Evolutionary conservation across 2,113 vertebrate species (phyloP).

Genomic region (Grallaria varia): DNA sequence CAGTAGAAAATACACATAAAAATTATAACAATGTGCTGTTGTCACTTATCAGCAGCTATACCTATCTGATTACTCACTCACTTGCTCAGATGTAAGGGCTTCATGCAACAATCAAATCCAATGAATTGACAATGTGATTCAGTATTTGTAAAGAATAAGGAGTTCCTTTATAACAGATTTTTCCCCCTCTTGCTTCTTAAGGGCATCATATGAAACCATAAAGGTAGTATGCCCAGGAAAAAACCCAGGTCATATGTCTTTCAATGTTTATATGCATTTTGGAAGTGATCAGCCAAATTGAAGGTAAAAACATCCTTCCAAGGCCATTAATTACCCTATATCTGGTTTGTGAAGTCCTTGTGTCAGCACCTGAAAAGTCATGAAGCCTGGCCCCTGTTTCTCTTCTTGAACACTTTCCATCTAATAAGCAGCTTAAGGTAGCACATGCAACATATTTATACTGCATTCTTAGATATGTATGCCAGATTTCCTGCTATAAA

Average conservation of each 20-base stretch:
- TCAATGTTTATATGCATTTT: background rate
- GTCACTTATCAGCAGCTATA: background rate
- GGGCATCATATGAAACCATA: background rate
- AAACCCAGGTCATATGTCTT: background rate
- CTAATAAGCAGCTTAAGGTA: background rate
- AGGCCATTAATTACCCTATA: background rate
- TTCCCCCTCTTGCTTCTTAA: background rate
- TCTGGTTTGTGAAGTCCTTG: background rate
- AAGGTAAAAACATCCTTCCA: background rate
- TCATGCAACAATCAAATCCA: background rate
- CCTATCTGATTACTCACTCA: background rate
- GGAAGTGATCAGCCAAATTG: background rate
- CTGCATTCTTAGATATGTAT: background rate
- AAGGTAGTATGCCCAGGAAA: background rate
- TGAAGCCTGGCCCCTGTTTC: background rate
- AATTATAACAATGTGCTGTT: background rate
- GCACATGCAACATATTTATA: background rate
- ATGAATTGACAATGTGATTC: background rate
- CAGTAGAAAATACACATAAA: background rate
- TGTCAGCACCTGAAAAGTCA: background rate
- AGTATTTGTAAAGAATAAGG: background rate
- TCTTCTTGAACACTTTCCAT: background rate
- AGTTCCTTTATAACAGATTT: background rate
- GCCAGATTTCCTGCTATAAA: background rate
- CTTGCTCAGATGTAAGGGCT: background rate